Evolutionary conservation across 2,888 invertebrate species (phyloP).

Genomic region (Agonopterix heracliana): DNA sequence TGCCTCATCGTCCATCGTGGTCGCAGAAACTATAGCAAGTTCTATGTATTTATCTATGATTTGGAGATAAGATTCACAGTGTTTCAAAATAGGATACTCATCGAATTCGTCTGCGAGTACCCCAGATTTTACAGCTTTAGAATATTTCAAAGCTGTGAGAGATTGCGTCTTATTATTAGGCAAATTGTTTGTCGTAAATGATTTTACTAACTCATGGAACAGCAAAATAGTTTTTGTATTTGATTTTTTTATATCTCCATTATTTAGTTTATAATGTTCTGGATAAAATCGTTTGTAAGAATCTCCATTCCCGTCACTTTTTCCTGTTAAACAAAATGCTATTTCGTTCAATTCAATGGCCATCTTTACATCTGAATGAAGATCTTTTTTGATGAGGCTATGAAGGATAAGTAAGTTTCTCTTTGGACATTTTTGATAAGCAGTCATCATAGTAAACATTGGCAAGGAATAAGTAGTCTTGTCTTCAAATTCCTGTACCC

Average conservation of each 20-base stretch:
- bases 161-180: conserved; percentile 11
- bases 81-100: conserved; percentile 71
- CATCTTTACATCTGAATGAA: too few species aligned
- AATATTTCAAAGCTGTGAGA: conserved; percentile 62
- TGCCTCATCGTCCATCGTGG: conserved; percentile 42
- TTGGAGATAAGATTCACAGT: conserved; percentile 66
- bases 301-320: conserved; percentile 17
- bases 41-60: conserved; percentile 61
- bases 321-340: background rate
- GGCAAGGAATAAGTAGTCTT: conserved; percentile 13
- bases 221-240: conserved; percentile 64
- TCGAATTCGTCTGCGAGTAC: conserved; percentile 63
- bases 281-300: conserved; percentile 43
- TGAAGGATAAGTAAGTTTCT: conserved; percentile 26
- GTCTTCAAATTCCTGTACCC: background rate
- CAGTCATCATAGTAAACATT: conserved; percentile 33
- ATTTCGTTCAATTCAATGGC: conserved; percentile 18
- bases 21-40: conserved; percentile 36
- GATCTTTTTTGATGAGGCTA: conserved; percentile 25
- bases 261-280: conserved; percentile 31
- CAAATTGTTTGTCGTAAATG: conserved; percentile 19
- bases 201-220: conserved; percentile 51
- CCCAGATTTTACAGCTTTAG: conserved; percentile 57
- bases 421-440: conserved; percentile 46
- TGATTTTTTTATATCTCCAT: conserved; percentile 22